Evolutionary conservation across 2,113 vertebrate species (phyloP), one percentile per base, ranked within the genome.

Genomic region (Paraplagusia blochii): DNA sequence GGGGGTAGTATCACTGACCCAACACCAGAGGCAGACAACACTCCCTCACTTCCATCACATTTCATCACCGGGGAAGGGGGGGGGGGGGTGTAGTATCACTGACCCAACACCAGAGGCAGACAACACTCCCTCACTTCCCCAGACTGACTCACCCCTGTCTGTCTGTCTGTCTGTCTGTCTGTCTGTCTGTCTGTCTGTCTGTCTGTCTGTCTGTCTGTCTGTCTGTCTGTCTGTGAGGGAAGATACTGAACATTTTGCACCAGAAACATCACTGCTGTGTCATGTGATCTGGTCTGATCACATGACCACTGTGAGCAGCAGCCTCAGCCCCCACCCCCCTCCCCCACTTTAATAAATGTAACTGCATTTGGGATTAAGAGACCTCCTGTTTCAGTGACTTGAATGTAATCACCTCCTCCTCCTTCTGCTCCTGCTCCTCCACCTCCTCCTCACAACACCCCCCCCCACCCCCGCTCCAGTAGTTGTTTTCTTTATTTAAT

Each of bases 321-420:
- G n/a, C n/a, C n/a, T n/a, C 38, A 11, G 5, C 51, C 35, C 46
- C 42, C 19, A 2, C 14, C 9, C 17, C 15, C 2, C 40, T 45
- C n/a, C 50, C 49, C 57, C 12, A 8, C 46, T 80, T 77, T 83
- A 79, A 83, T 80, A 81, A 78, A 53, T 74, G 46, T 74, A 81
- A 76, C 84, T 69, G 59, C 74, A 29, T 80, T 78, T 66, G 69
- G 72, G 84, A 83, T 82, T 84, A 82, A 67, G 79, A 80, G 74
- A 72, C 66, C 38, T 67, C 55, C 54, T 53, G 57, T 79, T 77
- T 71, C 58, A 74, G 15, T 16, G 16, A 57, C 70, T 79, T 63
- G 43, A 69, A 9, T 69, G 71, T 71, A 80, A 85, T 83, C 76
- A 81, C 52, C 71, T 46, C 11, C 53, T 43, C 0, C 50, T 43